Percentiles rank a stretch among this genome's conserved stretches.
Conservation (phyloP, 2,113 vertebrate species). For the Pimephales promelas region DNA sequence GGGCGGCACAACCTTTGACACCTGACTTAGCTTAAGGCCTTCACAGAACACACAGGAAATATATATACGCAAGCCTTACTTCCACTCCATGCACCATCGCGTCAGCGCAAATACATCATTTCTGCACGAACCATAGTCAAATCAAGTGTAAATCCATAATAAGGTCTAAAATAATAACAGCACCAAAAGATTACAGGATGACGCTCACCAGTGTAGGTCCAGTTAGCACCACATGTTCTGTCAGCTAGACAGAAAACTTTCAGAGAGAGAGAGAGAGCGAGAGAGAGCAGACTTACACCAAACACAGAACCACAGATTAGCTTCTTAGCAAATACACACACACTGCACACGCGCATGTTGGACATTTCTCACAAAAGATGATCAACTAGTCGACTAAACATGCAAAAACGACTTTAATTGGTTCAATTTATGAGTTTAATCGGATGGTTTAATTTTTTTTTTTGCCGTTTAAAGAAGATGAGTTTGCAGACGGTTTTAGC, state of each 20-base stretch:
- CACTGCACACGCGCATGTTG: background rate
- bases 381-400: background rate
- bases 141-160: slow-evolving; percentile 57
- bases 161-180: slow-evolving; percentile 58
- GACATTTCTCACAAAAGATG: background rate
- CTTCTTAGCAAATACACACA: background rate
- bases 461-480: background rate
- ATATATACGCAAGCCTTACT: background rate
- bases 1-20: slow-evolving; percentile 18
- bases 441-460: background rate
- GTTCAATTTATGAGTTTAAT: background rate
- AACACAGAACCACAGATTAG: background rate
- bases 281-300: background rate
- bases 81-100: background rate
- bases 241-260: slow-evolving; percentile 2
- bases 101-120: slow-evolving; percentile 57
- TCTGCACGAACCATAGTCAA: slow-evolving; percentile 55
- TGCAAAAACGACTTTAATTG: background rate
- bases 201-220: slow-evolving; percentile 51
- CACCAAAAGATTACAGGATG: slow-evolving; percentile 49
- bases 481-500: no score
- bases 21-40: slow-evolving; percentile 24
- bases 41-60: slow-evolving; percentile 16
- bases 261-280: background rate
- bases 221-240: slow-evolving; percentile 61